These are phyloP conservation scores for Drosophila nr. fundita DNA, from an alignment of 2,888 invertebrate species.

Conservation along the genomic window DNA sequence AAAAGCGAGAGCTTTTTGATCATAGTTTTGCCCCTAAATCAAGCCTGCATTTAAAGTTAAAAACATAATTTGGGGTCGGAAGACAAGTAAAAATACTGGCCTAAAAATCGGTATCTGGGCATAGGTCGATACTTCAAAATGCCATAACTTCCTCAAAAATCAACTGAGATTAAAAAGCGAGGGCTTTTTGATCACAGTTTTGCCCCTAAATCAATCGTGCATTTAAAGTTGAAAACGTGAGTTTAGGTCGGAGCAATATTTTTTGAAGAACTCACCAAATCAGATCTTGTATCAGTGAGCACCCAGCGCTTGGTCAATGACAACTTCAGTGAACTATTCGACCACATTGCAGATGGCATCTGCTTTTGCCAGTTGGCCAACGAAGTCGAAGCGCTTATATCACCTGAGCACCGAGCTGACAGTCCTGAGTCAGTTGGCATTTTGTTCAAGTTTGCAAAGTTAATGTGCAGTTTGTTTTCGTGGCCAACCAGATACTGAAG, in stretches of 20 bases:
- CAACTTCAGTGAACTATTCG: conserved; percentile 20
- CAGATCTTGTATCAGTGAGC: neutral
- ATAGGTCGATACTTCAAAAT: too few relatives aligned
- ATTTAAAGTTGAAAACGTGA: too few relatives aligned
- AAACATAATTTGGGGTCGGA: too few relatives aligned
- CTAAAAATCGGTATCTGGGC: too few relatives aligned
- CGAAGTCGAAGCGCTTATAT: conserved; percentile 5
- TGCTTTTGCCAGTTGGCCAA: conserved; percentile 26
- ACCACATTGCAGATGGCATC: conserved; percentile 14
- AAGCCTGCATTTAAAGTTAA: too few relatives aligned
- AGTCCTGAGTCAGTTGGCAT: conserved; percentile 41
- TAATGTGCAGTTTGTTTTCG: conserved; percentile 16
- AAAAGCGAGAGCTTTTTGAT: too few relatives aligned
- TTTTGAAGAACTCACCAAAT: neutral
- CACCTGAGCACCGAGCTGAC: conserved; percentile 36
- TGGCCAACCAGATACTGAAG: conserved; percentile 18
- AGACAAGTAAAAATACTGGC: too few relatives aligned
- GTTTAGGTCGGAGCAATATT: neutral
- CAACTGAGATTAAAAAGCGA: too few relatives aligned
- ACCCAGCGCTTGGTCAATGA: conserved; percentile 16
- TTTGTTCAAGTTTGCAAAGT: conserved; percentile 53
- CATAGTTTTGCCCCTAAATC: too few relatives aligned
- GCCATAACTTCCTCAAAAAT: too few relatives aligned
- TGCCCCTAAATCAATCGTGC: too few relatives aligned
- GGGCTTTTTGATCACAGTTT: too few relatives aligned